Base-by-base conservation (phyloP, 1,140 invertebrate genomes). In the Centruroides sculpturatus region DNA sequence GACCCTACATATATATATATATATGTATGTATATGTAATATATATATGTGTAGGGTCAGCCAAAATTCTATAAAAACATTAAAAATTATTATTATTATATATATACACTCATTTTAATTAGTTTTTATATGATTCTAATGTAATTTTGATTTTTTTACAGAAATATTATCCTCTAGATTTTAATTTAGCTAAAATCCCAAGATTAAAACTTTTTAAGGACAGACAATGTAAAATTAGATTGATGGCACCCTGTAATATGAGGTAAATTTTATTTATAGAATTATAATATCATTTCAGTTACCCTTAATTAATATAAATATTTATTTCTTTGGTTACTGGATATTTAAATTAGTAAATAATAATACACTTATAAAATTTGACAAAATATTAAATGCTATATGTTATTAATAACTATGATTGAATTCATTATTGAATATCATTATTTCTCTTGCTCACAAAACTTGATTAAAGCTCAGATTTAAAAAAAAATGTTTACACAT, bases 141-240 rank as follows among this genome's bases (percentile, higher is more conserved):
- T 35, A 23, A 13, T 36, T 61, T 50, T 60, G 23, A 50, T 58
- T 60, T 68, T n/a, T n/a, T 74, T 74, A 65, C 67, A 98, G 89
- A 99, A 99, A 94, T 99, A 99, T 74, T 99, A 99, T 79, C 97
- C 97, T 0, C 95, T 96, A 70, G 96, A 99, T 81, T 99, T 98
- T 75, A 97, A 99, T 86, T 97, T 97, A 0, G 90, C 91, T 23
- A 98, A 99, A 78, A 97, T 99, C 36, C 95, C 96, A 68, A 89
- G 95, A 62, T 89, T 94, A 79, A 93, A 94, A 83, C 81, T 92
- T 69, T 84, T 89, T 36, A 89, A 88, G 73, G 98, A 98, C 76
- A 76, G 89, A n/a, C 93, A 97, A 74, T 99, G 98, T 71, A 91
- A 87, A 23, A 96, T 99, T 49, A 83, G 97, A 67, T 81, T 98